A percentile compares a stretch with the other conserved stretches of the same genome.
These are phyloP conservation scores for Neotoma lepida DNA, from an alignment of 2,113 vertebrate genomes.

Conservation along the genomic window DNA sequence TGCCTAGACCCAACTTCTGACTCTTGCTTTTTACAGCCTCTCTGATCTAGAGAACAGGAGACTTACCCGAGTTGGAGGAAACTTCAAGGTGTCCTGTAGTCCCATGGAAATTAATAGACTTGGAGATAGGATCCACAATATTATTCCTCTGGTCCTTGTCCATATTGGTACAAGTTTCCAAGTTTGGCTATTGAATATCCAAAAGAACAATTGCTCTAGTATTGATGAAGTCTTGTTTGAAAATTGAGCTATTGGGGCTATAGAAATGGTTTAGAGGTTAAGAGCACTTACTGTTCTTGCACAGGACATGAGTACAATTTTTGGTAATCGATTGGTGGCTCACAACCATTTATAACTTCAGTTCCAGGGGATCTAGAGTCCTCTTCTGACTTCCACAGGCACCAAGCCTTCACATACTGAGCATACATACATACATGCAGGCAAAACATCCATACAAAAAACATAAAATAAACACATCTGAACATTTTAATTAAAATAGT, in stretches of 20 bases:
- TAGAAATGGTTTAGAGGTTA: background rate
- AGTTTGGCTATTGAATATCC: background rate
- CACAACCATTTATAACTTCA: background rate
- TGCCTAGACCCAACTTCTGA: no score
- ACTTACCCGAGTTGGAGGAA: no score
- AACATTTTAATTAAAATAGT: background rate
- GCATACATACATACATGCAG: background rate
- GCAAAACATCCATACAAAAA: background rate
- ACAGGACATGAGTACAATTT: background rate
- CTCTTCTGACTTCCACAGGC: background rate
- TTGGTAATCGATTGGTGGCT: background rate
- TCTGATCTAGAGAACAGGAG: no score
- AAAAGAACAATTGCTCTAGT: background rate
- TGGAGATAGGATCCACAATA: background rate
- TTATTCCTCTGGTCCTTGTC: background rate
- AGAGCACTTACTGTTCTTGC: background rate
- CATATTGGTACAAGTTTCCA: background rate
- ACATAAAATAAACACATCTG: background rate
- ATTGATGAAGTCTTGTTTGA: background rate
- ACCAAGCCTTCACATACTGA: background rate
- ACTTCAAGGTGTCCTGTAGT: background rate
- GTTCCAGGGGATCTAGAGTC: background rate
- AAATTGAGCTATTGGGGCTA: background rate
- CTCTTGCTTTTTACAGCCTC: no score
- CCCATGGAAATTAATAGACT: background rate